Conservation (phyloP, 2,797 vertebrate species). For the Astyanax mexicanus region DNA sequence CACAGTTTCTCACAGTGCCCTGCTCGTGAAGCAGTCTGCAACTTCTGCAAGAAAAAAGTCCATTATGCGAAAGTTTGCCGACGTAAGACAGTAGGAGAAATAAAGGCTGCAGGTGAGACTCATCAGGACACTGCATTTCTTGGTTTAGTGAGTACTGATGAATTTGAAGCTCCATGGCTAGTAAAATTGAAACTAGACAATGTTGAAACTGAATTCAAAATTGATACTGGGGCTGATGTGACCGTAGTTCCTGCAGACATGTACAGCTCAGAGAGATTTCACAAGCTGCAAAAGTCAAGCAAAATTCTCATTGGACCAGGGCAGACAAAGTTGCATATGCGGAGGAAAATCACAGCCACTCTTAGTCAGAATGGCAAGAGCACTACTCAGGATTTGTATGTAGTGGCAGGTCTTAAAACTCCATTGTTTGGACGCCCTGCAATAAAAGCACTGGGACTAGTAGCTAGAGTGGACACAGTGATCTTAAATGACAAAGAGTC, state of each 20-base stretch:
- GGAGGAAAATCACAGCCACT: not conserved
- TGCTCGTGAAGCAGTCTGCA: too few species aligned
- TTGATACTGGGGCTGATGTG: constrained; percentile 28
- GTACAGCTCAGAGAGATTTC: not conserved
- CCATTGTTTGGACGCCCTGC: not conserved
- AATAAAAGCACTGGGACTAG: constrained; percentile 16
- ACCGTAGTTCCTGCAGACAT: constrained; percentile 2
- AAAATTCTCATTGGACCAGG: not conserved
- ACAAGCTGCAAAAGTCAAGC: not conserved
- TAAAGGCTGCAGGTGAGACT: constrained; percentile 21
- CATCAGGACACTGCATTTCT: not conserved
- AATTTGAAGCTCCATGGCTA: not conserved
- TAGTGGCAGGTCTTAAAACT: constrained; percentile 24
- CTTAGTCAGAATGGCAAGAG: constrained; percentile 1
- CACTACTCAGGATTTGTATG: constrained; percentile 12
- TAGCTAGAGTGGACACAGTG: constrained; percentile 32
- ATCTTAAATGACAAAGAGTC: not conserved
- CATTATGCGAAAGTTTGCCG: constrained; percentile 20
- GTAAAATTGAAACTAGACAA: not conserved
- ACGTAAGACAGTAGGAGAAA: constrained; percentile 17
- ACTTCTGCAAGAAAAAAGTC: too few species aligned
- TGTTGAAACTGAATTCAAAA: not conserved
- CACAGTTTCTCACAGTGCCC: too few species aligned
- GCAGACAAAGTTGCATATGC: not conserved
- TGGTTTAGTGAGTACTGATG: not conserved